Evolutionary conservation across 2,113 vertebrate genomes (phyloP).

Genomic region (Empidonax traillii): DNA sequence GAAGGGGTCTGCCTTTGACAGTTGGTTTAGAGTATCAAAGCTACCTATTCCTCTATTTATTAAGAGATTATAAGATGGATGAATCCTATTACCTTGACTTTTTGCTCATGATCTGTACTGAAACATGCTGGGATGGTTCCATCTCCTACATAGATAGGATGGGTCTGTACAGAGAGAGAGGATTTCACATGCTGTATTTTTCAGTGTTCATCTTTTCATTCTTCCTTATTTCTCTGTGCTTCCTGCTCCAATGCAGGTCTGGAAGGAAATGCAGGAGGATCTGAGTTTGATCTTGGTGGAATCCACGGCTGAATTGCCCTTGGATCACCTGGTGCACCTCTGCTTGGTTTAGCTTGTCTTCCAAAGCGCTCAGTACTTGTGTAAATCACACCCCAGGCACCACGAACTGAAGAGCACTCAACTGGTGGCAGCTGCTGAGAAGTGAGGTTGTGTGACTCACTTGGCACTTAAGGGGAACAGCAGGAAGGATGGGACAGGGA

Average conservation of each 20-base stretch:
- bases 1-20: background rate
- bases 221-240: background rate
- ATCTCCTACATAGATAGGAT: background rate
- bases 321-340: background rate
- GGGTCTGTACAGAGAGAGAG: background rate
- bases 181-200: background rate
- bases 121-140: background rate
- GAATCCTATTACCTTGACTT: background rate
- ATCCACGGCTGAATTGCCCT: background rate
- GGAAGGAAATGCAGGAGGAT: background rate
- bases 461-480: background rate
- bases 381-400: background rate
- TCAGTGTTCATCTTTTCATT: background rate
- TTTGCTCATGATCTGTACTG: background rate
- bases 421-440: background rate
- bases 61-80: background rate
- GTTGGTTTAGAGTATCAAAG: background rate
- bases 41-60: background rate
- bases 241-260: background rate
- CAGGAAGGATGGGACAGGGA: background rate
- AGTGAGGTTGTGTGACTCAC: background rate
- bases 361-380: background rate
- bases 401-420: background rate
- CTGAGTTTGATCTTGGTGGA: background rate
- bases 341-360: background rate